A percentile compares a stretch with the other conserved stretches of the same genome.
These are phyloP conservation scores for Danio kyathit DNA, from an alignment of 2,797 vertebrate species.

Conservation along the genomic window DNA sequence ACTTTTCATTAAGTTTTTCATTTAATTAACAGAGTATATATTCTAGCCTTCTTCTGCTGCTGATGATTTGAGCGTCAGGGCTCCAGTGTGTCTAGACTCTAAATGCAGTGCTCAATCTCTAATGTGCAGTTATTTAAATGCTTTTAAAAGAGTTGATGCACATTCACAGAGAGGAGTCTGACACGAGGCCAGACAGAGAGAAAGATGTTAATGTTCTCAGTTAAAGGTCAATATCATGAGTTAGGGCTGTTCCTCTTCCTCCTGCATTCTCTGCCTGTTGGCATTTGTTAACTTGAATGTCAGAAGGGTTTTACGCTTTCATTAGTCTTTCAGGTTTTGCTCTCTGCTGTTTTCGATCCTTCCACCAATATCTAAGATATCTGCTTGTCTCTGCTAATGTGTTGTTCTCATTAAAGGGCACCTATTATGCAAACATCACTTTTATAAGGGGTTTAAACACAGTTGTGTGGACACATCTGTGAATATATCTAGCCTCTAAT, in stretches of 20 bases:
- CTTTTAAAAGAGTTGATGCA: background rate
- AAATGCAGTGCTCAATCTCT: background rate
- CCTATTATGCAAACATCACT: no score
- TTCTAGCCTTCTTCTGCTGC: no score
- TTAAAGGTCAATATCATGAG: slow-evolving; percentile 38
- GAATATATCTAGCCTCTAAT: no score
- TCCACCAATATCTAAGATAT: no score
- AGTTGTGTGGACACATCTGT: no score
- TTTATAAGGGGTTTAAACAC: no score
- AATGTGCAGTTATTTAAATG: background rate
- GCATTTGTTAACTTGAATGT: slow-evolving; percentile 18
- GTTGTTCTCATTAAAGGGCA: background rate
- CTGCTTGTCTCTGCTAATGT: background rate
- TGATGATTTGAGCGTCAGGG: no score
- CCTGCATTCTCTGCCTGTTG: background rate
- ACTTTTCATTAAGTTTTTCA: no score
- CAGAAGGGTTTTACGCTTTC: background rate
- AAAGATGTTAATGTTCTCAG: slow-evolving; percentile 5
- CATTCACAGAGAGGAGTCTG: background rate
- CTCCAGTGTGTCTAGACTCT: background rate
- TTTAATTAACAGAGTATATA: no score
- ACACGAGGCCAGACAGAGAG: background rate
- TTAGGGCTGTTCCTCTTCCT: background rate
- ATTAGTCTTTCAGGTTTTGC: background rate
- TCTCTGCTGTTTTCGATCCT: background rate